Percentiles rank a stretch among this genome's conserved stretches.
phyloP scores from a whole-genome alignment of 2,888 invertebrate genomes.

The Coenonympha arcania region DNA sequence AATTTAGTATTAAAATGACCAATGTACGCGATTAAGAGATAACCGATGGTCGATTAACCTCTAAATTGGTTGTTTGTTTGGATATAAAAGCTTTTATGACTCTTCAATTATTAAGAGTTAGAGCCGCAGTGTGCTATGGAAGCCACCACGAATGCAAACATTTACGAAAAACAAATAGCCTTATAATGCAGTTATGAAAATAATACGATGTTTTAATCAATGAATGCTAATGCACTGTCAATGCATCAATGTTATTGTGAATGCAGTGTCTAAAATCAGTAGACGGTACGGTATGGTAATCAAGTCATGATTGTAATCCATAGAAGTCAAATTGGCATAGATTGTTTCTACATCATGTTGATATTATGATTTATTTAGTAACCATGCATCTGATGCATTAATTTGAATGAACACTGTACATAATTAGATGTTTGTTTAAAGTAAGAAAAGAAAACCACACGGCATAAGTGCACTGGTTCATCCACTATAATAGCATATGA shows the following conservation, averaged over 20 bases:
- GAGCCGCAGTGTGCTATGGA: constrained; percentile 40
- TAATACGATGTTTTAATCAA: background rate
- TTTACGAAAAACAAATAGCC: constrained; percentile 21
- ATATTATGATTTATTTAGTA: background rate
- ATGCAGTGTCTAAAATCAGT: too few species aligned
- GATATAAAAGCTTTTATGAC: constrained; percentile 18
- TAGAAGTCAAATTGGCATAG: background rate
- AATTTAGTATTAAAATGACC: constrained; percentile 31
- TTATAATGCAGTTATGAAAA: constrained; percentile 10
- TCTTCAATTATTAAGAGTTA: constrained; percentile 27
- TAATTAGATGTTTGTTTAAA: too few species aligned
- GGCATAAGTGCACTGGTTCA: too few species aligned
- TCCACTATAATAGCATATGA: too few species aligned
- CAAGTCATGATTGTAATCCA: background rate
- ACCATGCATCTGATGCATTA: background rate
- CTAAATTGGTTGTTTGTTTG: constrained; percentile 34
- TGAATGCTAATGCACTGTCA: background rate
- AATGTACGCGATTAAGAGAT: constrained; percentile 35
- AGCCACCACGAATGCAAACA: constrained; percentile 27
- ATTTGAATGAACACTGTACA: too few species aligned
- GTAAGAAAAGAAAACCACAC: too few species aligned
- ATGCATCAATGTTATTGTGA: background rate
- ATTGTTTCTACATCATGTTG: background rate
- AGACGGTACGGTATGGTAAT: constrained; percentile 6
- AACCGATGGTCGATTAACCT: constrained; percentile 45